These are phyloP conservation scores for Macheiramphus alcinus DNA, from an alignment of 2,113 vertebrate genomes.

Conservation along the genomic window DNA sequence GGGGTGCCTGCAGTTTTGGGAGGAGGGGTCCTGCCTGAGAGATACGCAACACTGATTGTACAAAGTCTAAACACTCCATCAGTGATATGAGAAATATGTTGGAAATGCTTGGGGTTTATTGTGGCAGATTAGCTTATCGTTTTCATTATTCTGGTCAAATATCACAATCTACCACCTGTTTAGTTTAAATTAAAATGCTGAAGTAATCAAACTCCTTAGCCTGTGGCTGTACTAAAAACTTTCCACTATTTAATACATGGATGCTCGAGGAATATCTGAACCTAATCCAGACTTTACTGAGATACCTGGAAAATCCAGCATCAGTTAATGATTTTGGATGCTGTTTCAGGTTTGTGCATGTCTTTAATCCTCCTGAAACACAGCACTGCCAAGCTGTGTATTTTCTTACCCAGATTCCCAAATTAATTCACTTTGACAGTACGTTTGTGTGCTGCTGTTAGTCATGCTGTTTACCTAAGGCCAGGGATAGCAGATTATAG, in stretches of 20 bases:
- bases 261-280: slow-evolving; percentile 55
- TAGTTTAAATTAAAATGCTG: not conserved
- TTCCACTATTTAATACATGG: slow-evolving; percentile 18
- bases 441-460: not conserved
- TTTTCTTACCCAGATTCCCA: slow-evolving; percentile 47
- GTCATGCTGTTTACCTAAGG: not conserved
- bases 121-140: not conserved
- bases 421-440: not conserved
- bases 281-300: slow-evolving; percentile 42
- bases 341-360: slow-evolving; percentile 25
- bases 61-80: not conserved
- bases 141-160: not conserved
- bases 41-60: not conserved
- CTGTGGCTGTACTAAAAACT: not conserved
- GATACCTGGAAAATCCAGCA: slow-evolving; percentile 51
- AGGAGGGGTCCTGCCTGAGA: not conserved
- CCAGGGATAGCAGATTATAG: not conserved
- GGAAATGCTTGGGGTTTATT: not conserved
- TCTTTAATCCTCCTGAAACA: slow-evolving; percentile 42
- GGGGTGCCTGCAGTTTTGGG: not conserved
- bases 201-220: not conserved
- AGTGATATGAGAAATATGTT: not conserved
- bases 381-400: slow-evolving; percentile 27
- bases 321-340: slow-evolving; percentile 34
- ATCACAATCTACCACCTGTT: not conserved